Evolutionary conservation across 2,888 invertebrate species (phyloP), one percentile per base, ranked within the genome.

Genomic region (Mylabris sibirica): DNA sequence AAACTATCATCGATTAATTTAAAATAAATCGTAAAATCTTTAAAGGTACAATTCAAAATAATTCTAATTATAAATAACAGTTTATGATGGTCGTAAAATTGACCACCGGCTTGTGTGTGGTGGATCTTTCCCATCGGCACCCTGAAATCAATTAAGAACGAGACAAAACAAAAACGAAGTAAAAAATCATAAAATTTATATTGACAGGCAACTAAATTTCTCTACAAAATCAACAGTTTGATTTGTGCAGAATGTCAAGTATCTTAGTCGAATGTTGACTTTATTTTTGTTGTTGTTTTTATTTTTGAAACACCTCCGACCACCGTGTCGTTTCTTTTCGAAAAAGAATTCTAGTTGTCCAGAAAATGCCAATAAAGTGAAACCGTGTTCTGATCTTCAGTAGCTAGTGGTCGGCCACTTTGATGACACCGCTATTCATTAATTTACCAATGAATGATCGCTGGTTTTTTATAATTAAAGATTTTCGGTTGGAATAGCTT

Each of bases 291-390:
- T 57, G 14, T 11, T 24, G 20, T 22, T 53, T 73, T 76, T 76
- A 78, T 79, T 79, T 78, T 74, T 73, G 67, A 74, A 75, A 79
- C 79, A 78, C 79, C 75, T 77, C 26, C 76, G 80, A 76, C 80
- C 80, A 79, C 80, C 80, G 74, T 78, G 77, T 78, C 75, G 77
- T 78, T 76, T 73, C 70, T 76, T 74, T 72, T 69, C 69, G 69
- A 73, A 70, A 66, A 76, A 72, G 77, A 77, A 80, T 79, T 76
- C 74, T 66, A 76, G 75, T 75, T 75, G 77, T 80, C 76, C 76
- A 67, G 78, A 79, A 80, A 79, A 80, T 80, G 78, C 79, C 81
- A 80, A 80, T 79, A 79, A 81, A 80, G 74, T 74, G 30, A 68
- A 63, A 70, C 73, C 70, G 74, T 73, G 69, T 74, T 70, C 71